These are phyloP conservation scores for Sebastes glaucus DNA, from an alignment of 2,797 vertebrate genomes.

Conservation along the genomic window DNA sequence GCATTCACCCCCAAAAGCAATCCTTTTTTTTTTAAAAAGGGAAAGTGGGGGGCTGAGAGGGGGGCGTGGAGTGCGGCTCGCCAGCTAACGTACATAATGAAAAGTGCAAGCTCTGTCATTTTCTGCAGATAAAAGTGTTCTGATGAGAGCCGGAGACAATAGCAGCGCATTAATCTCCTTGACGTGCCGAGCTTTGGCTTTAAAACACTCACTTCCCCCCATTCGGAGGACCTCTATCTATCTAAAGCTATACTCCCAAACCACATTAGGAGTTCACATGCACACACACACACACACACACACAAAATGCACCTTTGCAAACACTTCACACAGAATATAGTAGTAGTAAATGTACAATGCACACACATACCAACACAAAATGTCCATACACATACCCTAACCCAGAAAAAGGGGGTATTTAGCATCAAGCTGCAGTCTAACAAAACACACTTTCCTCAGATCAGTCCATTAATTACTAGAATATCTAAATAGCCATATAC, in stretches of 20 bases:
- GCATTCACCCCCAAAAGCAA: constrained; percentile 41
- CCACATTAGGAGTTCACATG: constrained; percentile 30
- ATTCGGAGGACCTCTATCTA: constrained; percentile 53
- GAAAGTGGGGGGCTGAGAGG: constrained; percentile 17
- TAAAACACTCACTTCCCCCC: constrained; percentile 62
- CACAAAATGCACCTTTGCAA: not conserved
- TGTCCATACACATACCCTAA: not conserved
- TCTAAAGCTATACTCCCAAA: constrained; percentile 39
- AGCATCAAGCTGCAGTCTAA: not conserved
- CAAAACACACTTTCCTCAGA: not conserved
- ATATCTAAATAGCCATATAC: not conserved
- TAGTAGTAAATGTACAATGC: not conserved
- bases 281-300: constrained; percentile 2
- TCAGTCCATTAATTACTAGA: not conserved
- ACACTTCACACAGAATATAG: not conserved
- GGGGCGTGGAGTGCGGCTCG: constrained; percentile 38
- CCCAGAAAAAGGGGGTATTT: not conserved
- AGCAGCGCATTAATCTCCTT: constrained; percentile 83
- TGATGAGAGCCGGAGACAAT: constrained; percentile 84
- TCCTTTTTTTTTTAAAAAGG: constrained; percentile 34
- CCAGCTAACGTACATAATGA: constrained; percentile 79
- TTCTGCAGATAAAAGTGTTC: constrained; percentile 84
- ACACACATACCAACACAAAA: not conserved
- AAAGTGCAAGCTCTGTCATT: constrained; percentile 85
- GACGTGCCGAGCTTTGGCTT: constrained; percentile 71